phyloP scores from a whole-genome alignment of 2,888 invertebrate genomes.

The Morinoia aosen region DNA sequence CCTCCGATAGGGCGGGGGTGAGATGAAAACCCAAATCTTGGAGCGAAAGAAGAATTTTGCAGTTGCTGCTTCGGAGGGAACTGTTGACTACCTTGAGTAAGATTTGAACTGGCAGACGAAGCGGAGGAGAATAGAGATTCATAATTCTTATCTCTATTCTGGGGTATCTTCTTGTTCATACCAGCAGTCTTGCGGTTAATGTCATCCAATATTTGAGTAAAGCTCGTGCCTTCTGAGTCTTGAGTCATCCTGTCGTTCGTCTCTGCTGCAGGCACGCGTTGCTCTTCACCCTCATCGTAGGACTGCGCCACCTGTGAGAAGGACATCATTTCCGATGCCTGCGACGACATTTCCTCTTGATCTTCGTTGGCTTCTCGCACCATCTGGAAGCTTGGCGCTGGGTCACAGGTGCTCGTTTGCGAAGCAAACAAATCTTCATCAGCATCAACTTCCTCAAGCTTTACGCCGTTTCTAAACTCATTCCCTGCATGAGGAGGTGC shows the following conservation, averaged over 20 bases:
- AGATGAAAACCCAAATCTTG: background rate
- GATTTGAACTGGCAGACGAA: background rate
- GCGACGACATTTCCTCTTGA: background rate
- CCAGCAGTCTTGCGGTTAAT: background rate
- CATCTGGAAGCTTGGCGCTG: background rate
- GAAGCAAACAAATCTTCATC: slow-evolving; percentile 33
- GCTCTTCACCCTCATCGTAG: background rate
- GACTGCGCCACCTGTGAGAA: slow-evolving; percentile 29
- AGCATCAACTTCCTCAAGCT: background rate
- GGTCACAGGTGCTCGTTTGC: background rate
- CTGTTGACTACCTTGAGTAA: background rate
- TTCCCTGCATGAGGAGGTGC: background rate
- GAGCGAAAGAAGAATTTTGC: background rate
- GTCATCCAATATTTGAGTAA: slow-evolving; percentile 8
- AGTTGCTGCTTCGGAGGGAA: background rate
- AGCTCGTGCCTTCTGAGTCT: background rate
- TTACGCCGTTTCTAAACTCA: background rate
- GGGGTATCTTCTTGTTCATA: background rate
- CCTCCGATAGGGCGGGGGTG: background rate
- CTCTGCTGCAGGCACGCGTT: background rate
- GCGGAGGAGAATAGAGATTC: background rate
- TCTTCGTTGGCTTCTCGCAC: background rate
- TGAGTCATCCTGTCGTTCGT: background rate
- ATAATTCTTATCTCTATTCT: background rate
- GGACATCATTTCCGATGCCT: slow-evolving; percentile 5